Evolutionary conservation across 2,797 vertebrate genomes (phyloP).

Genomic region (Trichosurus vulpecula): DNA sequence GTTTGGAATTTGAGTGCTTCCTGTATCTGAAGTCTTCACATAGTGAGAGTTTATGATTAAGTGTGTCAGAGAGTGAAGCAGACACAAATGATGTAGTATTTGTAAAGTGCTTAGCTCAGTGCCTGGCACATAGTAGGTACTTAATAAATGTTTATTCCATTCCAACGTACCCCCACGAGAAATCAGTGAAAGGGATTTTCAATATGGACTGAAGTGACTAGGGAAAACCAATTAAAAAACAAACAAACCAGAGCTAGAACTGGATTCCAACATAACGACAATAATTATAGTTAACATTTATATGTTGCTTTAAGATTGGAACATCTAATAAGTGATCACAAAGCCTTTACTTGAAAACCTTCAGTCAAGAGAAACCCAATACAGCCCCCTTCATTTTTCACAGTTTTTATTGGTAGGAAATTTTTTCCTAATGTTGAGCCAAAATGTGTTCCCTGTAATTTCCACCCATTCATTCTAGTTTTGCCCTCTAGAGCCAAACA

Average conservation of each 20-base stretch:
- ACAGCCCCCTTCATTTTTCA: background rate
- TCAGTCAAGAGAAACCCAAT: background rate
- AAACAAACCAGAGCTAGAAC: background rate
- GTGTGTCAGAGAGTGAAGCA: background rate
- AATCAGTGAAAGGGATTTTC: background rate
- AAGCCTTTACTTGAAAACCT: background rate
- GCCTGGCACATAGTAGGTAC: background rate
- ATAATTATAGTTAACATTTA: background rate
- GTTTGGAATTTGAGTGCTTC: background rate
- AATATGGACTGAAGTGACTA: background rate
- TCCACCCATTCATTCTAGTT: background rate
- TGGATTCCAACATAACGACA: background rate
- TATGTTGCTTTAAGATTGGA: background rate
- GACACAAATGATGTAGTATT: background rate
- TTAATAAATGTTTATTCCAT: background rate
- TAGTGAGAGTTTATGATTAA: background rate
- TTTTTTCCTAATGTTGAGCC: background rate
- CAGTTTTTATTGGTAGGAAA: background rate
- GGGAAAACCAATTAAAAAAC: background rate
- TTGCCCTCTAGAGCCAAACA: background rate
- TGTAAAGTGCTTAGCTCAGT: background rate
- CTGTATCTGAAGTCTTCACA: background rate
- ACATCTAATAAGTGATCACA: background rate
- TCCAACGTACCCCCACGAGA: background rate
- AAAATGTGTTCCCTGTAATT: background rate